Percentiles rank a stretch among this genome's conserved stretches.
phyloP scores from a whole-genome alignment of 2,797 vertebrate species.

The Thaleichthys pacificus region DNA sequence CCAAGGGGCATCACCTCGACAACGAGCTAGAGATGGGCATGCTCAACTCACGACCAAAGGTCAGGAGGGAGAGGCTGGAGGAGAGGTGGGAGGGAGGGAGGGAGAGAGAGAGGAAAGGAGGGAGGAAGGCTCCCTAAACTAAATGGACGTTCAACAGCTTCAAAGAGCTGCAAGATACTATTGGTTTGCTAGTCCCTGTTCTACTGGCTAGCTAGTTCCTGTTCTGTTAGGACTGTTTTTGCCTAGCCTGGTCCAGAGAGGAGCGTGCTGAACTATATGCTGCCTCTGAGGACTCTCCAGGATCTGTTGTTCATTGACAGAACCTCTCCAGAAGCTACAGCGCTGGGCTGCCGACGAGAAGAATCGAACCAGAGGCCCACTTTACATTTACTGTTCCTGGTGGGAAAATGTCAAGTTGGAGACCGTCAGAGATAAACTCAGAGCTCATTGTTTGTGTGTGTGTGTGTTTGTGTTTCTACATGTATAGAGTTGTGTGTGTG shows the following conservation, averaged over 20 bases:
- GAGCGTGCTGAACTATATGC: no score
- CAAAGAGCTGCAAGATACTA: no score
- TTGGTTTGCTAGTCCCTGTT: no score
- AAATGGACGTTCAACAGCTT: background rate
- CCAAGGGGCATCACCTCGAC: conserved; percentile 84
- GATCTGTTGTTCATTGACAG: no score
- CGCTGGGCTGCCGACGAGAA: no score
- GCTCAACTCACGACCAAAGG: conserved; percentile 88
- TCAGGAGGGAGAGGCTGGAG: conserved; percentile 42
- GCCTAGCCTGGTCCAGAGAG: no score
- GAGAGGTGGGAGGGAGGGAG: background rate
- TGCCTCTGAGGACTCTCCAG: no score
- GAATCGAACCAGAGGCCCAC: no score
- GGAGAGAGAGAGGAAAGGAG: background rate
- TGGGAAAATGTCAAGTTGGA: background rate
- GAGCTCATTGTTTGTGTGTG: background rate
- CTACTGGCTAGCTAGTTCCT: no score
- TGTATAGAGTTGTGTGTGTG: background rate
- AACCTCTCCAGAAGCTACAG: no score
- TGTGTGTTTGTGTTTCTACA: background rate
- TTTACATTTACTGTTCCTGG: no score
- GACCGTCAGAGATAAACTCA: background rate
- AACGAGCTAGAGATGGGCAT: conserved; percentile 94
- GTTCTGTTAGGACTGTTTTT: no score
- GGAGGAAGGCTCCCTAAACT: conserved; percentile 3